phyloP scores from a whole-genome alignment of 1,140 invertebrate species.

The Leptinotarsa undecemlineata region DNA sequence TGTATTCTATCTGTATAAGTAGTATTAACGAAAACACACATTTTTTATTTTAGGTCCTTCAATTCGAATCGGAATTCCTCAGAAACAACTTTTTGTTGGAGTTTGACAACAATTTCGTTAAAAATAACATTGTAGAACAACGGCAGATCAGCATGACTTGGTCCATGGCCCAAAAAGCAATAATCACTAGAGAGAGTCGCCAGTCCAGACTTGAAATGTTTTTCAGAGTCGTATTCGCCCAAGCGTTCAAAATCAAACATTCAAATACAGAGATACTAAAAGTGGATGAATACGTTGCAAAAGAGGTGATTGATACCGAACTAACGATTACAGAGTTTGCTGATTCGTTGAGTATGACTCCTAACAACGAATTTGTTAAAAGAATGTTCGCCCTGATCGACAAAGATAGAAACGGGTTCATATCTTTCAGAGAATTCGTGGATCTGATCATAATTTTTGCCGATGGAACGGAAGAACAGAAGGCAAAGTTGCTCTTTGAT shows the following conservation, averaged over 20 bases:
- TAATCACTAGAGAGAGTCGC: slow-evolving; percentile 57
- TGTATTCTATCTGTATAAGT: no score
- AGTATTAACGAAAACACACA: no score
- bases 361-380: slow-evolving; percentile 63
- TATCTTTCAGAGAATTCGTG: slow-evolving; percentile 69
- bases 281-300: slow-evolving; percentile 54
- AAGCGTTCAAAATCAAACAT: slow-evolving; percentile 58
- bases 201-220: slow-evolving; percentile 60
- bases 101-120: slow-evolving; percentile 51
- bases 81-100: slow-evolving; percentile 51
- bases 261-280: slow-evolving; percentile 54
- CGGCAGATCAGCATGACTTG: slow-evolving; percentile 39
- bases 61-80: slow-evolving; percentile 49
- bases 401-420: slow-evolving; percentile 66
- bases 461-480: slow-evolving; percentile 61
- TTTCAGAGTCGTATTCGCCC: slow-evolving; percentile 60
- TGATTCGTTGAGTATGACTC: slow-evolving; percentile 62
- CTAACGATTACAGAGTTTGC: slow-evolving; percentile 65
- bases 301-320: slow-evolving; percentile 60
- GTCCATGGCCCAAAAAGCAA: slow-evolving; percentile 51
- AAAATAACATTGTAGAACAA: slow-evolving; percentile 31
- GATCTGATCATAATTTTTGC: slow-evolving; percentile 67
- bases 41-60: slow-evolving; percentile 31
- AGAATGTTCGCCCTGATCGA: slow-evolving; percentile 68
- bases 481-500: slow-evolving; percentile 63